Conservation (phyloP, 2,113 vertebrate genomes). For the Benthochromis sp. region DNA sequence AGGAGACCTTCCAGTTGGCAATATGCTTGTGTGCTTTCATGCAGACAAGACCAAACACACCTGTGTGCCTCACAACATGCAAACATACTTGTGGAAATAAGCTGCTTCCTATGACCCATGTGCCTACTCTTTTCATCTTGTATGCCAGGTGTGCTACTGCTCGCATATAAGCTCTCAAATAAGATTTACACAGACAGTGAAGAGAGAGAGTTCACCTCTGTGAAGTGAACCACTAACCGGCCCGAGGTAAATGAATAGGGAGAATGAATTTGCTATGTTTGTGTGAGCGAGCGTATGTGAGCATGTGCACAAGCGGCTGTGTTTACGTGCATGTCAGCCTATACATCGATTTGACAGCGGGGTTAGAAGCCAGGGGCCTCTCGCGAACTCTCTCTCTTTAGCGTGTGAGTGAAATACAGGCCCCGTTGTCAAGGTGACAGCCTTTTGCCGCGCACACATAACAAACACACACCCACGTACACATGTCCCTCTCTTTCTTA, state of each 20-base stretch:
- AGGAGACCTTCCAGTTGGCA: not conserved
- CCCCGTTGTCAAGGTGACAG: conserved; percentile 53
- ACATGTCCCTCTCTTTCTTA: not conserved
- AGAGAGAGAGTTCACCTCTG: conserved; percentile 4
- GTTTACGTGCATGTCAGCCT: not conserved
- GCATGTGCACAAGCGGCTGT: not conserved
- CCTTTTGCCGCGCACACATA: conserved; percentile 27
- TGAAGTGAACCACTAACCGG: not conserved
- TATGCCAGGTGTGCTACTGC: not conserved
- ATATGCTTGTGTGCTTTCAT: not conserved
- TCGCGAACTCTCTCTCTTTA: conserved; percentile 22
- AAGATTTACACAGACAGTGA: not conserved
- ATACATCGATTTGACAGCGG: conserved; percentile 12
- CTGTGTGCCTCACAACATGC: not conserved
- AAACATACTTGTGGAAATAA: not conserved
- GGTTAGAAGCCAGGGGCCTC: conserved; percentile 54
- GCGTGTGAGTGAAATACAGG: conserved; percentile 47
- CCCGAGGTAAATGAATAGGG: conserved; percentile 4
- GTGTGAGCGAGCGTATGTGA: not conserved
- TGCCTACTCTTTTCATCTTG: conserved; percentile 2
- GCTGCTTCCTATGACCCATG: conserved; percentile 21
- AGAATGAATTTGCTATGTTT: conserved; percentile 14
- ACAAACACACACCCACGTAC: conserved; percentile 18
- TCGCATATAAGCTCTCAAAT: not conserved
- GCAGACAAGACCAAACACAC: conserved; percentile 16